Percentiles rank a stretch among this genome's conserved stretches.
Evolutionary conservation across 92 coral and sea anemone species (phyloP).

Genomic region (Parazoanthus swiftii): DNA sequence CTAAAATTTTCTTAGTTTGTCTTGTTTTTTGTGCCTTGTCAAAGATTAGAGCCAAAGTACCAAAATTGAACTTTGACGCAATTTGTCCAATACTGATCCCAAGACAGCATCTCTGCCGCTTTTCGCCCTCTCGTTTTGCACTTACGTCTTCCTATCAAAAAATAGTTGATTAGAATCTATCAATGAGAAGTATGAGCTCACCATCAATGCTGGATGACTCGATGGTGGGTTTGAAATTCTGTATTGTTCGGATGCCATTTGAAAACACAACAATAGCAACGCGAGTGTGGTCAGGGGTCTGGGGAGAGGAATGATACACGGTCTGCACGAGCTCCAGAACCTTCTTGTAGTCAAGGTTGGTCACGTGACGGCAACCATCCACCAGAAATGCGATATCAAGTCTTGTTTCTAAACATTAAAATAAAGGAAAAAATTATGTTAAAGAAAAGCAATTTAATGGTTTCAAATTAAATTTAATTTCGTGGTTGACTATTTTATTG

Average conservation of each 20-base stretch:
- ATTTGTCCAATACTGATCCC: no score
- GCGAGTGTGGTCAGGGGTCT: conserved; percentile 49
- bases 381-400: conserved; percentile 65
- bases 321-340: conserved; percentile 53
- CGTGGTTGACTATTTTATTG: no score
- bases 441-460: no score
- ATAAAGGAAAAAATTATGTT: not conserved
- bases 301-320: conserved; percentile 53
- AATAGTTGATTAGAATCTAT: not conserved
- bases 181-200: not conserved
- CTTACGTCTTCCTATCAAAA: not conserved
- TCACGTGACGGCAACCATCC: conserved; percentile 64
- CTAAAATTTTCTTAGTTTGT: no score
- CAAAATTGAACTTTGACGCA: no score
- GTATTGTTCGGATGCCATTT: conserved; percentile 55
- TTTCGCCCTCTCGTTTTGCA: no score
- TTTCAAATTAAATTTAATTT: no score
- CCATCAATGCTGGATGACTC: conserved; percentile 40
- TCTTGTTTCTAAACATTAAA: conserved; percentile 49
- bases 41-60: no score
- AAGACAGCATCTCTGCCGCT: no score
- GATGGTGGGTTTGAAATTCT: conserved; percentile 44
- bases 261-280: conserved; percentile 64
- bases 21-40: no score
- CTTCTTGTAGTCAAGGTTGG: conserved; percentile 57